phyloP scores from a whole-genome alignment of 30 jellyfish, hydroid and myxozoan genomes.

The Aurelia sp. region DNA sequence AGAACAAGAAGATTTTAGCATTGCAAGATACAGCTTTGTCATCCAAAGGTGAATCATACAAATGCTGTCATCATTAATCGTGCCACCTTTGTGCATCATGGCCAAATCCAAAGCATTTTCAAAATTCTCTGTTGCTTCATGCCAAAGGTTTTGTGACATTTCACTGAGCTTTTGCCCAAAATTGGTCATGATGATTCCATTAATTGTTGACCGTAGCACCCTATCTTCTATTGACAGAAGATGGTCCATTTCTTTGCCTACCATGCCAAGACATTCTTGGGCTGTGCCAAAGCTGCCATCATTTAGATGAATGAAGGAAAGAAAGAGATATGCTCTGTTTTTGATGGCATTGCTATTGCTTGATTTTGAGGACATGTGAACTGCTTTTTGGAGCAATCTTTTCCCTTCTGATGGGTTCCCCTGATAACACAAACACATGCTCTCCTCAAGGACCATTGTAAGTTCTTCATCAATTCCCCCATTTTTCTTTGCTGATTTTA shows the following conservation, averaged over 20 bases:
- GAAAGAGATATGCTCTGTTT: conserved; percentile 79
- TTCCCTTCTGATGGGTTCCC: conserved; percentile 81
- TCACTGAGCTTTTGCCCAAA: conserved; percentile 75
- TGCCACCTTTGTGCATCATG: neutral
- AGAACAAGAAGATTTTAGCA: conserved; percentile 36
- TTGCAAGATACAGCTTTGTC: conserved; percentile 55
- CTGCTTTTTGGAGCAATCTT: conserved; percentile 75
- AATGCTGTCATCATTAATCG: conserved; percentile 25
- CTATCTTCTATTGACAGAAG: conserved; percentile 70
- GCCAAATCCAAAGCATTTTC: conserved; percentile 43
- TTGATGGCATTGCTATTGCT: conserved; percentile 47
- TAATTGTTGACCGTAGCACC: conserved; percentile 32
- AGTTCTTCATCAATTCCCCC: conserved; percentile 55
- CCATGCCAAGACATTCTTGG: conserved; percentile 81
- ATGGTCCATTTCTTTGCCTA: conserved; percentile 36
- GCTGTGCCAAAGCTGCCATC: conserved; percentile 94
- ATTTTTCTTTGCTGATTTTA: conserved; percentile 19
- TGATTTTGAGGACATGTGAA: conserved; percentile 70
- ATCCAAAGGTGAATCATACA: conserved; percentile 48
- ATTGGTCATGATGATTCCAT: conserved; percentile 80
- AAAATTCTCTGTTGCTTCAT: conserved; percentile 67
- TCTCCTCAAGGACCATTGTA: conserved; percentile 48
- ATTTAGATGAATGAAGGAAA: conserved; percentile 71
- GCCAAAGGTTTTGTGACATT: conserved; percentile 74
- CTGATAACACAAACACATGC: conserved; percentile 55